Evolutionary conservation across 2,888 invertebrate genomes (phyloP).

Genomic region (Caenorhabditis virilis): DNA sequence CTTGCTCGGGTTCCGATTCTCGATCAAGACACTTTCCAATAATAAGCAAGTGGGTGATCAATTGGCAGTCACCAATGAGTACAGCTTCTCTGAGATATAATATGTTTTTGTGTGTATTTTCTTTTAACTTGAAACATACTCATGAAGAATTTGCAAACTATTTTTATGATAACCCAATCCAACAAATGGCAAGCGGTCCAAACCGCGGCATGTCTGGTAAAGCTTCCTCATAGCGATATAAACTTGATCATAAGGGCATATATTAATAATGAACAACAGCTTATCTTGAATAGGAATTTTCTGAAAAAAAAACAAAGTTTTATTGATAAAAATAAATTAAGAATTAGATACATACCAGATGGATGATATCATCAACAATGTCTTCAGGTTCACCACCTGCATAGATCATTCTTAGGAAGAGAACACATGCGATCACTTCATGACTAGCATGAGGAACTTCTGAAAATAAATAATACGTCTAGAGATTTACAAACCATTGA

Average conservation of each 20-base stretch:
- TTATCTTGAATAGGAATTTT: constrained; percentile 15
- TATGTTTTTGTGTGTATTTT: neutral
- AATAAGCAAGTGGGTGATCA: constrained; percentile 17
- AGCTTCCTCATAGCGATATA: constrained; percentile 15
- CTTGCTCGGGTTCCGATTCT: constrained; percentile 14
- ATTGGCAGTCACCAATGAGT: constrained; percentile 25
- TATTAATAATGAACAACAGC: constrained; percentile 22
- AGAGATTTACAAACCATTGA: neutral
- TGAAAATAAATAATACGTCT: neutral
- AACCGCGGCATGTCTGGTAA: constrained; percentile 17
- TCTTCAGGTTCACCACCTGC: constrained; percentile 7
- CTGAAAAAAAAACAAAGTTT: too few species aligned
- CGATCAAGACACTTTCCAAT: constrained; percentile 30
- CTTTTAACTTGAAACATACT: constrained; percentile 1
- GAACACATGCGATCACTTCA: constrained; percentile 5
- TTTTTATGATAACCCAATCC: constrained; percentile 33
- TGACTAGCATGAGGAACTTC: neutral
- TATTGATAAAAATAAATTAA: neutral
- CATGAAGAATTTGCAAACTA: constrained; percentile 16
- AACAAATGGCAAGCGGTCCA: constrained; percentile 35
- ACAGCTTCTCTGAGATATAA: constrained; percentile 21
- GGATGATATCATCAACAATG: constrained; percentile 13
- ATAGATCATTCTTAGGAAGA: constrained; percentile 20
- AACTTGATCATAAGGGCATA: constrained; percentile 16
- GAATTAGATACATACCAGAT: constrained; percentile 8